Evolutionary conservation across 37 sponge, comb jelly and placozoan genomes (phyloP).

Genomic region (Dysidea cf. avara): DNA sequence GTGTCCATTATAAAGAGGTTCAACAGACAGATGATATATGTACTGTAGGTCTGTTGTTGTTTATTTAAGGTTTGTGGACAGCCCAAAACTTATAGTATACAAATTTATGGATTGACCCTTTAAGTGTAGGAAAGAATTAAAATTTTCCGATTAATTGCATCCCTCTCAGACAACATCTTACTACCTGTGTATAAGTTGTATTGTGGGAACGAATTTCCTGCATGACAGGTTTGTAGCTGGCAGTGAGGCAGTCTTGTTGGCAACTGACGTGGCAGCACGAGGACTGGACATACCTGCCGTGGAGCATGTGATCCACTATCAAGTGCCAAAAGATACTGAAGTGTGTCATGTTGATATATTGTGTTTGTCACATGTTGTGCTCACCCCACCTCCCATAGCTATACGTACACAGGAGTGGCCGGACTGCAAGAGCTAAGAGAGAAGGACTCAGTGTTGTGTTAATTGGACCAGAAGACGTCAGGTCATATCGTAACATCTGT

Average conservation of each 20-base stretch:
- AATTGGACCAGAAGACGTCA: conserved; percentile 86
- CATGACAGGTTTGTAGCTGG: conserved; percentile 46
- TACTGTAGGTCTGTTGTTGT: too few species aligned
- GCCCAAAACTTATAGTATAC: too few species aligned
- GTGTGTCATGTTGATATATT: conserved; percentile 23
- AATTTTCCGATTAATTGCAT: too few species aligned
- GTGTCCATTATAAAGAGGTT: too few species aligned
- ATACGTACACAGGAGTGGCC: conserved; percentile 97
- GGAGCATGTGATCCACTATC: conserved; percentile 93
- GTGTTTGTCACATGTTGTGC: too few species aligned
- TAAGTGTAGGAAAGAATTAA: too few species aligned
- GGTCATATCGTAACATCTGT: conserved; percentile 67
- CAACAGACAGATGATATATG: too few species aligned
- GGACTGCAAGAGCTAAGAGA: conserved; percentile 87
- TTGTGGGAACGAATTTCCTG: background rate
- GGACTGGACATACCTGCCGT: conserved; percentile 91
- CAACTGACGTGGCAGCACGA: conserved; percentile 94
- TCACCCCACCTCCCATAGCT: conserved; percentile 48
- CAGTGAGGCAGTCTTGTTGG: conserved; percentile 60
- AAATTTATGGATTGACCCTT: too few species aligned
- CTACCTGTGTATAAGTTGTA: too few species aligned
- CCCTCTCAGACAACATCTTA: too few species aligned
- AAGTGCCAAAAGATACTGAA: conserved; percentile 82
- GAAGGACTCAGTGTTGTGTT: conserved; percentile 91
- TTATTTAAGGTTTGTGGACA: too few species aligned